Evolutionary conservation across 1,140 invertebrate species (phyloP), one percentile per base, ranked within the genome.

Genomic region (Drosophila melanica): DNA sequence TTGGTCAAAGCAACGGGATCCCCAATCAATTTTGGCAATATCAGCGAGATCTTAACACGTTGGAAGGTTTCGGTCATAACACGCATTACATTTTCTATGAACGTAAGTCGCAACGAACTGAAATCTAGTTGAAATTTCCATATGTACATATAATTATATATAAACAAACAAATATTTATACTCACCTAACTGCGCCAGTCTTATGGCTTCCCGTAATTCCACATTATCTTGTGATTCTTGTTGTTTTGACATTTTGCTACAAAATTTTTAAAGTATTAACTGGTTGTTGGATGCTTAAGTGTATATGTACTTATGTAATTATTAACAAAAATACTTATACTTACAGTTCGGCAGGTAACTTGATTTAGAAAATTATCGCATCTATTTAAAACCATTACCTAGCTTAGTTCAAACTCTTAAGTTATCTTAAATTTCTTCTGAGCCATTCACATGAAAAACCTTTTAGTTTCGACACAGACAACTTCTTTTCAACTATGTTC

Each of bases 31-130:
- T 67, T 44, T 7, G 82, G 82, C 23, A 89, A 16, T n/a, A 89
- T 80, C 4, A 89, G 27, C 4, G 79, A 84, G 30, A 84, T 75
- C 33, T 89, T 89, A 0, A 84, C 50, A 12, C 79, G 63, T 9
- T 77, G 69, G 0, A 80, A 53, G 0, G 84, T 63, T 0, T 89
- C 76, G 1, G 23, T 8, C 12, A 87, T 39, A 8, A 35, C 54
- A 50, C 48, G 5, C 12, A 71, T 12, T 0, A 89, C 79, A 50
- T 62, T 62, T 1, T 47, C 41, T 9, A 87, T 71, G n/a, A 79
- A 50, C 8, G 64, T 47, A 0, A 20, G 7, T 4, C 79, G 73
- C 14, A 55, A 47, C 6, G 42, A 39, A 11, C 66, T 47, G 12
- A 87, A 82, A 16, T 89, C 82, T 87, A 14, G 7, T 7, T 44